Evolutionary conservation across 2,888 invertebrate species (phyloP).

Genomic region (Netelia melanura): DNA sequence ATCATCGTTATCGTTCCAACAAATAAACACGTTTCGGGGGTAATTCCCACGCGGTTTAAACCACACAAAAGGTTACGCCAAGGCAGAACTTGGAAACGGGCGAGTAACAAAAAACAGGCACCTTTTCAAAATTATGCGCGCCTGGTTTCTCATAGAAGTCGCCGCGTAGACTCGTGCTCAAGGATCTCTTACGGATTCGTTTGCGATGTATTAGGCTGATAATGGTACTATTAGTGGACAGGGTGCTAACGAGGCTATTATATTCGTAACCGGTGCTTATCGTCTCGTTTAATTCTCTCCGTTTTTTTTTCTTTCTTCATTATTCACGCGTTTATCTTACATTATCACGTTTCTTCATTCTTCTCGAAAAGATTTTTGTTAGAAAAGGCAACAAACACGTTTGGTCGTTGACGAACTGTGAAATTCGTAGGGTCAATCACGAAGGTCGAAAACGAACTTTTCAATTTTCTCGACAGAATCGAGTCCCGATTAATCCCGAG

Average conservation of each 20-base stretch:
- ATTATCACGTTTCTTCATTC: constrained; percentile 17
- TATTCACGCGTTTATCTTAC: constrained; percentile 10
- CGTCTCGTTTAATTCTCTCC: not conserved
- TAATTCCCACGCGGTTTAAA: constrained; percentile 45
- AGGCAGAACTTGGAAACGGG: not conserved
- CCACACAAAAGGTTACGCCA: constrained; percentile 19
- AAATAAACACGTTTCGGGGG: constrained; percentile 25
- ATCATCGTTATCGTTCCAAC: constrained; percentile 25
- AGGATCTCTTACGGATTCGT: constrained; percentile 9
- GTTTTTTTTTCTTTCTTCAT: constrained; percentile 16
- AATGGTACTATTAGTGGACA: constrained; percentile 32
- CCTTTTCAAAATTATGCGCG: not conserved
- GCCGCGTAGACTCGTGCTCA: not conserved
- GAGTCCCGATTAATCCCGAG: not conserved
- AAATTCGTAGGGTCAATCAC: not conserved
- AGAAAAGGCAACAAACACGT: not conserved
- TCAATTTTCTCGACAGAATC: not conserved
- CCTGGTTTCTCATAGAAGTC: constrained; percentile 14
- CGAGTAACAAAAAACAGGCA: constrained; percentile 7
- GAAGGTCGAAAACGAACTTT: not conserved
- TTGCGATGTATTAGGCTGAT: not conserved
- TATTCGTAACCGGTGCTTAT: not conserved
- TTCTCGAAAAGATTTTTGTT: not conserved
- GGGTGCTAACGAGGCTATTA: constrained; percentile 5
- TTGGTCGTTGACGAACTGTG: not conserved